Evolutionary conservation across 1,140 invertebrate genomes (phyloP).

Genomic region (Caenorhabditis brenneri): DNA sequence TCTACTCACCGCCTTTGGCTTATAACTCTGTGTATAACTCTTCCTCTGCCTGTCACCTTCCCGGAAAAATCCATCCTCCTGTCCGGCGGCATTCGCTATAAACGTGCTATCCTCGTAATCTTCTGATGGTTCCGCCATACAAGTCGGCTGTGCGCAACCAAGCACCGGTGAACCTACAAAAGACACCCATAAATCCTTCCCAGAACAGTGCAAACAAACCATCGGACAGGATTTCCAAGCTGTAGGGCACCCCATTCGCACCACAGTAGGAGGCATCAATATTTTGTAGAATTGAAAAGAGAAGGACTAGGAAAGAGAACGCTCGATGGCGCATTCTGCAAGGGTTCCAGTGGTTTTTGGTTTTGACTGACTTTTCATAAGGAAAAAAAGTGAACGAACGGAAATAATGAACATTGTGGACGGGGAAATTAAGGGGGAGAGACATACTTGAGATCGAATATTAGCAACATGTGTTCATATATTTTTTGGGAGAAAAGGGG

Average conservation of each 20-base stretch:
- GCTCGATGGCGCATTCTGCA: slow-evolving; percentile 39
- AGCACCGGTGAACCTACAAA: slow-evolving; percentile 63
- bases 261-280: slow-evolving; percentile 62
- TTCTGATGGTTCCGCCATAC: slow-evolving; percentile 59
- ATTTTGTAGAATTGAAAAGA: background rate
- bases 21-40: slow-evolving; percentile 35
- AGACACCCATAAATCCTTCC: background rate
- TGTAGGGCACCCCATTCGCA: slow-evolving; percentile 65
- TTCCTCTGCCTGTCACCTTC: slow-evolving; percentile 62
- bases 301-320: background rate
- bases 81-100: slow-evolving; percentile 57
- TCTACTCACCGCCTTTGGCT: slow-evolving; percentile 22
- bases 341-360: background rate
- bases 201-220: slow-evolving; percentile 9
- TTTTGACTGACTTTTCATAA: background rate
- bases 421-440: background rate
- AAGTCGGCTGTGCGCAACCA: slow-evolving; percentile 68
- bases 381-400: slow-evolving; percentile 15
- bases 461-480: background rate
- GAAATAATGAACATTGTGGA: background rate
- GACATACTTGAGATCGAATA: background rate
- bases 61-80: slow-evolving; percentile 65
- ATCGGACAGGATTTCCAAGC: slow-evolving; percentile 61
- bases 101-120: slow-evolving; percentile 58
- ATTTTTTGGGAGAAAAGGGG: too few species aligned